phyloP scores from a whole-genome alignment of 2,888 invertebrate genomes.

The Nipponacmea schrenckii region DNA sequence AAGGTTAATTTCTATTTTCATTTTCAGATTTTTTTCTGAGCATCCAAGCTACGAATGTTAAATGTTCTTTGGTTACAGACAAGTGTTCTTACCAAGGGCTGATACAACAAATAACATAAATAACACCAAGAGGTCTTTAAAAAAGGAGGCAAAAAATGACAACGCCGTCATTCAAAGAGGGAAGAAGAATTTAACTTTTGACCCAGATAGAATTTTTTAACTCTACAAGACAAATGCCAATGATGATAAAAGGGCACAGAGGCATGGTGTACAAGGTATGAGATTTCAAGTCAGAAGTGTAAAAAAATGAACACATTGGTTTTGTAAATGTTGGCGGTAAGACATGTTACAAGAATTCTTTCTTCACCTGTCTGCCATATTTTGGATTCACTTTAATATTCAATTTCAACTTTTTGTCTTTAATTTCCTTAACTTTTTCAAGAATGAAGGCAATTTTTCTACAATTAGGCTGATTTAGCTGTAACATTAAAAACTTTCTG shows the following conservation, averaged over 20 bases:
- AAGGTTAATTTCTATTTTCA: no score
- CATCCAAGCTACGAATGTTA: no score
- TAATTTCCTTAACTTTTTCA: neutral
- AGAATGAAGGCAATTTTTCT: neutral
- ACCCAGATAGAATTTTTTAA: neutral
- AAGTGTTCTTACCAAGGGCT: neutral
- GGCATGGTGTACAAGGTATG: slow-evolving; percentile 4
- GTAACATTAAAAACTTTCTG: no score
- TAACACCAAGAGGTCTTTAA: neutral
- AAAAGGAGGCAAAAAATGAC: neutral
- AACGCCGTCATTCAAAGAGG: neutral
- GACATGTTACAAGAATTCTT: neutral
- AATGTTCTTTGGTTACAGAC: neutral
- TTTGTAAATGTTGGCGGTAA: neutral
- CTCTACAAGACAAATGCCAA: neutral
- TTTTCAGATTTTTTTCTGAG: no score
- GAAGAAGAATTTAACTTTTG: slow-evolving; percentile 1
- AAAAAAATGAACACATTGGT: neutral
- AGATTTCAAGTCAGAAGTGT: neutral
- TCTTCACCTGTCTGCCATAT: slow-evolving; percentile 2
- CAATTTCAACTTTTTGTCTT: neutral
- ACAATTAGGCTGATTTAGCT: neutral
- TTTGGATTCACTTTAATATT: neutral
- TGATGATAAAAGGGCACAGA: neutral
- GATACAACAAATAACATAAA: neutral